A percentile compares a stretch with the other conserved stretches of the same genome.
phyloP scores from a whole-genome alignment of 2,797 vertebrate genomes.

The Atherinosoma microstoma region DNA sequence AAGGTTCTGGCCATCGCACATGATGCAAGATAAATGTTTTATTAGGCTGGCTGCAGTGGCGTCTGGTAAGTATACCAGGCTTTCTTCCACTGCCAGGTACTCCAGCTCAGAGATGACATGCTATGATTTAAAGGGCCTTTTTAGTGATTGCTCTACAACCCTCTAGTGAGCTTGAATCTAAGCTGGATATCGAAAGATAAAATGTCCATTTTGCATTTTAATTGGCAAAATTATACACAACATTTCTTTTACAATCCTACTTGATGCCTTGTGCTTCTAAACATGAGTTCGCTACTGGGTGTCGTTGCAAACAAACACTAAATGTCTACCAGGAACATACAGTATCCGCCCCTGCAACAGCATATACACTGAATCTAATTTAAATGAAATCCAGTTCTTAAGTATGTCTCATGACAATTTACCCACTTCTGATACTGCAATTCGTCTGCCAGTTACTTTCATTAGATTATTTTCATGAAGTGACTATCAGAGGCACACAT shows the following conservation, averaged over 20 bases:
- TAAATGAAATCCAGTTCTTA: not conserved
- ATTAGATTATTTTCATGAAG: not conserved
- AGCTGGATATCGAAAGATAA: conserved; percentile 41
- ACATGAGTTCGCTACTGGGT: not conserved
- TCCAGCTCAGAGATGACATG: conserved; percentile 65
- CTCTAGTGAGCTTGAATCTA: conserved; percentile 47
- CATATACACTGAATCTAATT: not conserved
- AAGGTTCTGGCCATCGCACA: conserved; percentile 50
- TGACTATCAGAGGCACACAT: not conserved
- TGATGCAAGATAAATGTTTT: conserved; percentile 63
- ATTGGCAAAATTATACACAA: not conserved
- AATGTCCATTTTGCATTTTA: not conserved
- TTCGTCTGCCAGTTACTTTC: not conserved
- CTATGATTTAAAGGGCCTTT: conserved; percentile 71
- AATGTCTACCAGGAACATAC: not conserved
- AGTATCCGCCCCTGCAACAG: not conserved
- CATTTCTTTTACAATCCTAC: not conserved
- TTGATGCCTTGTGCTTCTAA: not conserved
- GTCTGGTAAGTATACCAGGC: conserved; percentile 56
- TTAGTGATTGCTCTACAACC: conserved; percentile 40
- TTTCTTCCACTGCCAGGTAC: conserved; percentile 57
- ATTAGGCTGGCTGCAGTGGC: conserved; percentile 43
- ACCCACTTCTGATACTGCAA: not conserved
- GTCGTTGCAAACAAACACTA: not conserved
- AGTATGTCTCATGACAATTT: not conserved